Conservation (phyloP, 2,888 invertebrate species). For the Sabatieria punctata region DNA sequence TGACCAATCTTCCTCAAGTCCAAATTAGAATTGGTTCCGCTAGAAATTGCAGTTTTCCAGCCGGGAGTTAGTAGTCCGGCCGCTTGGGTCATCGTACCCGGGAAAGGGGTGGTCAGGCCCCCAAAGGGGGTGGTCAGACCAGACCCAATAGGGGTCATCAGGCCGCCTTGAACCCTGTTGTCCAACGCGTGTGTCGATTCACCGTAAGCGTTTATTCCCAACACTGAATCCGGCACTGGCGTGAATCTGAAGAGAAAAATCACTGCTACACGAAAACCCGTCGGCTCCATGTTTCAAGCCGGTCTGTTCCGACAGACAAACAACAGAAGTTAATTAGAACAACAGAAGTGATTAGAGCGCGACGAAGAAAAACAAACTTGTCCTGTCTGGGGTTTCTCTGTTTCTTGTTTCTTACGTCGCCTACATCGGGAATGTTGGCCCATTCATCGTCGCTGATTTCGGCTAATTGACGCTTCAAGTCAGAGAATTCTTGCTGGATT, state of each 20-base stretch:
- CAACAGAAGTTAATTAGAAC: too few relatives aligned
- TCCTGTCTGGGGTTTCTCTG: slow-evolving; percentile 86
- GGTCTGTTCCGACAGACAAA: neutral
- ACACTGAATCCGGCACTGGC: slow-evolving; percentile 84
- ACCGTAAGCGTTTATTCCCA: slow-evolving; percentile 54
- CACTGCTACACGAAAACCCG: too few relatives aligned
- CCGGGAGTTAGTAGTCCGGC: slow-evolving; percentile 50
- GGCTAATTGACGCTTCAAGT: slow-evolving; percentile 53
- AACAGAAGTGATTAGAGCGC: neutral
- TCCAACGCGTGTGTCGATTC: slow-evolving; percentile 55
- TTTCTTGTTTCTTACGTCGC: slow-evolving; percentile 91
- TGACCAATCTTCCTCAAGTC: slow-evolving; percentile 95
- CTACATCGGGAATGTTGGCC: slow-evolving; percentile 93
- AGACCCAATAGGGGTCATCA: slow-evolving; percentile 14
- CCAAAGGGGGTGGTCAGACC: too few relatives aligned
- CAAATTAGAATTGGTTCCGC: slow-evolving; percentile 46
- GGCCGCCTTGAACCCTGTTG: slow-evolving; percentile 38
- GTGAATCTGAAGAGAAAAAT: slow-evolving; percentile 48
- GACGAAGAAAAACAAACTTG: slow-evolving; percentile 40
- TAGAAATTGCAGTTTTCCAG: slow-evolving; percentile 45
- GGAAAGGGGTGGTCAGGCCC: slow-evolving; percentile 51
- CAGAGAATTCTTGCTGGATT: slow-evolving; percentile 97
- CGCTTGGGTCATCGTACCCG: slow-evolving; percentile 14
- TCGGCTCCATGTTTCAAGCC: too few relatives aligned
- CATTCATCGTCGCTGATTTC: slow-evolving; percentile 73